A percentile compares a stretch with the other conserved stretches of the same genome.
phyloP scores from a whole-genome alignment of 1,140 invertebrate species.

The Oncopeltus fasciatus region DNA sequence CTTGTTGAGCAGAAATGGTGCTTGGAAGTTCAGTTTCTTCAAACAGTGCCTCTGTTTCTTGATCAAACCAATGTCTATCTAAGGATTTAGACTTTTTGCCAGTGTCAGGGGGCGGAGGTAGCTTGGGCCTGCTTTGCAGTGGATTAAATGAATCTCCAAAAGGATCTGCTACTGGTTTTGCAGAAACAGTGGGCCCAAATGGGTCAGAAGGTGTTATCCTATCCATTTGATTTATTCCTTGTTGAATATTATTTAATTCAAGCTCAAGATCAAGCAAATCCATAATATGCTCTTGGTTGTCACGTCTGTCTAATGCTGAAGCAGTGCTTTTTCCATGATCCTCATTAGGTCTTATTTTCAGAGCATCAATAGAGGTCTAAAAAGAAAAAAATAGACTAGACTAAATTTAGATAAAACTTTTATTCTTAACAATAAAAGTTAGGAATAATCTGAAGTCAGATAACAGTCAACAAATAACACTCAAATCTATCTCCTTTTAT shows the following conservation, averaged over 20 bases:
- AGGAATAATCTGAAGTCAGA: not conserved
- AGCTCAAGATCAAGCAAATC: conserved; percentile 76
- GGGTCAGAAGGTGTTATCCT: conserved; percentile 62
- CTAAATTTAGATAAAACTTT: too few species aligned
- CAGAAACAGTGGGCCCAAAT: conserved; percentile 48
- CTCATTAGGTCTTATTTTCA: conserved; percentile 18
- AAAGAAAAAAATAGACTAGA: not conserved
- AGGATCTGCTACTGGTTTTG: conserved; percentile 37
- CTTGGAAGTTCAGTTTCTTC: conserved; percentile 30
- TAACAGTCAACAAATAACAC: not conserved
- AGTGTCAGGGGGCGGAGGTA: conserved; percentile 31
- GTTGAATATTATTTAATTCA: conserved; percentile 76
- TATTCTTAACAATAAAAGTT: not conserved
- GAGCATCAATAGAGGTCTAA: conserved; percentile 17
- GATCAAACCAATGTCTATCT: conserved; percentile 35
- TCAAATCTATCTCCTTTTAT: too few species aligned
- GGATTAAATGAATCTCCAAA: conserved; percentile 20
- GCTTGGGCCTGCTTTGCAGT: conserved; percentile 23
- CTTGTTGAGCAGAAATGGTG: not conserved
- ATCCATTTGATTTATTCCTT: conserved; percentile 76
- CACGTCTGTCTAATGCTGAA: not conserved
- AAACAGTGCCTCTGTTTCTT: conserved; percentile 36
- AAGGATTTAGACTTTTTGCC: conserved; percentile 25
- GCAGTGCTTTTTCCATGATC: conserved; percentile 19
- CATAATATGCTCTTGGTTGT: conserved; percentile 14